Conservation (phyloP, 2,888 invertebrate genomes). For the Diogma glabrata region DNA sequence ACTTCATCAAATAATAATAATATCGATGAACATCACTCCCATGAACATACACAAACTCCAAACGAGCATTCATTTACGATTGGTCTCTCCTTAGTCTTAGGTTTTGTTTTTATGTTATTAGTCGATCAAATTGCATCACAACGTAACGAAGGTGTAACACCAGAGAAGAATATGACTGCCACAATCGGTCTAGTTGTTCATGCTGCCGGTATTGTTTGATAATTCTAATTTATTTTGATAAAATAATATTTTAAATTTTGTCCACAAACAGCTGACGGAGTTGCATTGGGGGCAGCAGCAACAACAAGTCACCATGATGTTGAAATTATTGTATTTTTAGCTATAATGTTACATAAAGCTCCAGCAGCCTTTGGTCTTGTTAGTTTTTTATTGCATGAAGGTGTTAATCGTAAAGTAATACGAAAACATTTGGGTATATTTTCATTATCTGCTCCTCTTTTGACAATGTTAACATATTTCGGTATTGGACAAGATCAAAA, state of each 20-base stretch:
- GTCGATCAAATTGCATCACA: constrained; percentile 71
- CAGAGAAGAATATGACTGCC: constrained; percentile 75
- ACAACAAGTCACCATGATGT: constrained; percentile 93
- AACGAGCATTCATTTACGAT: constrained; percentile 43
- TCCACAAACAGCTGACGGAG: constrained; percentile 94
- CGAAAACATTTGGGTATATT: constrained; percentile 84
- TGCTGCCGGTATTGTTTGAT: too few species aligned
- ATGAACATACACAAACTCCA: constrained; percentile 6
- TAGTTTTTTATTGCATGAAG: constrained; percentile 92
- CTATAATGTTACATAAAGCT: constrained; percentile 98
- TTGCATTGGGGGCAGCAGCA: constrained; percentile 96
- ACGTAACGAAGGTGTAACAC: constrained; percentile 45
- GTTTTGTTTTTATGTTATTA: constrained; percentile 95
- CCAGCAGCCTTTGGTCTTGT: constrained; percentile 98
- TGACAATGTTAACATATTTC: constrained; percentile 85
- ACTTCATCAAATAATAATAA: constrained; percentile 38
- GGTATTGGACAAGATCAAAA: constrained; percentile 89
- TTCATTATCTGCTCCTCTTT: constrained; percentile 80
- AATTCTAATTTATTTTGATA: too few species aligned
- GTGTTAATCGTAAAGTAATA: constrained; percentile 75
- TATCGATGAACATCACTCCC: constrained; percentile 37
- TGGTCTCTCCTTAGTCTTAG: constrained; percentile 80
- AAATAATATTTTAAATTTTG: too few species aligned
- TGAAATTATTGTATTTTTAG: constrained; percentile 94
- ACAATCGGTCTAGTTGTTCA: constrained; percentile 96